These are phyloP conservation scores for Poliocrania exsul DNA, from an alignment of 2,797 vertebrate genomes.

Conservation along the genomic window DNA sequence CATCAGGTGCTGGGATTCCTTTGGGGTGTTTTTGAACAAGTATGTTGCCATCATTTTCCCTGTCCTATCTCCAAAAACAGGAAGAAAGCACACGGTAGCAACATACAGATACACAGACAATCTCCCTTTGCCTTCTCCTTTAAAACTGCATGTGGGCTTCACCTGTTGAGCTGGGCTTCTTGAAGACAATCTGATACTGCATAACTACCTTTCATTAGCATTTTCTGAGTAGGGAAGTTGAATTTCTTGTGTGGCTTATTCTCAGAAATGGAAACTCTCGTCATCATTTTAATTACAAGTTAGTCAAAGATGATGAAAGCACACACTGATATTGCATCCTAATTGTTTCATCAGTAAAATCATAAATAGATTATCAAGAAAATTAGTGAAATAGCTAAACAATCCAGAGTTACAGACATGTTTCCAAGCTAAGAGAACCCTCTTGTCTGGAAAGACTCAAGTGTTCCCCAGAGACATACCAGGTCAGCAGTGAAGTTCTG, in stretches of 20 bases:
- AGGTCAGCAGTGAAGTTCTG: not conserved
- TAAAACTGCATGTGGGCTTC: conserved; percentile 76
- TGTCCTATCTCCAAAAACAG: conserved; percentile 69
- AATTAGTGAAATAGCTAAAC: not conserved
- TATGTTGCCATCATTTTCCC: conserved; percentile 59
- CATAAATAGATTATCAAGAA: not conserved
- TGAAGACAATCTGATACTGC: conserved; percentile 77
- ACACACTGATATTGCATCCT: not conserved
- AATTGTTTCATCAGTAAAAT: not conserved
- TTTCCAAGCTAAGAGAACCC: not conserved
- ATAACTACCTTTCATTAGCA: conserved; percentile 68
- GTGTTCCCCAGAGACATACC: not conserved
- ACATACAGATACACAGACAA: not conserved
- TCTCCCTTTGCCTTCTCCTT: conserved; percentile 74
- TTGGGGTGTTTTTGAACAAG: conserved; percentile 76
- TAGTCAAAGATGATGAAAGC: not conserved
- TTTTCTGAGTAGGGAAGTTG: not conserved
- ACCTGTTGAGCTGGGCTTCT: conserved; percentile 80
- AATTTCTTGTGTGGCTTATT: not conserved
- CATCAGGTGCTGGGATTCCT: conserved; percentile 58
- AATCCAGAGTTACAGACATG: not conserved
- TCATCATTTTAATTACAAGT: not conserved
- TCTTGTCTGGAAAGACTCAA: not conserved
- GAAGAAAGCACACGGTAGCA: conserved; percentile 69
- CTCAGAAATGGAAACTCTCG: not conserved